Evolutionary conservation across 2,797 vertebrate genomes (phyloP).

Genomic region (Rhadinocentrus ornatus): DNA sequence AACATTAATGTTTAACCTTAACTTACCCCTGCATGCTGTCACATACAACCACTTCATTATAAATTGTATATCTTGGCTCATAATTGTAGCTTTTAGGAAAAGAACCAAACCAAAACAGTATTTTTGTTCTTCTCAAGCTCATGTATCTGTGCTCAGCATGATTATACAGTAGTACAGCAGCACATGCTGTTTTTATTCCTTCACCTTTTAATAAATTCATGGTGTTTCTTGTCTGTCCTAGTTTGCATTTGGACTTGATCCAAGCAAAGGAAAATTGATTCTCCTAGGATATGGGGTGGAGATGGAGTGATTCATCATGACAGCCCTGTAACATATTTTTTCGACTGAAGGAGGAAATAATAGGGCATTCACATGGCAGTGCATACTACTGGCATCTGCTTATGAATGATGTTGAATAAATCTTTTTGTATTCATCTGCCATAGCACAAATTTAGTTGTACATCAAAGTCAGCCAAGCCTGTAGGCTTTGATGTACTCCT

Average conservation of each 20-base stretch:
- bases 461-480: conserved; percentile 58
- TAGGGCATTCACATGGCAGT: conserved; percentile 52
- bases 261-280: conserved; percentile 34
- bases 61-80: conserved; percentile 27
- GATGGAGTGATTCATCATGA: conserved; percentile 26
- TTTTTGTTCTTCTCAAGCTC: background rate
- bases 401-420: conserved; percentile 51
- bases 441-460: conserved; percentile 57
- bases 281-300: conserved; percentile 12
- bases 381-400: conserved; percentile 67
- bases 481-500: conserved; percentile 60
- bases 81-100: conserved; percentile 4
- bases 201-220: conserved; percentile 42
- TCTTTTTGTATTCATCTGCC: conserved; percentile 57
- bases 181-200: conserved; percentile 37
- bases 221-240: conserved; percentile 28
- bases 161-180: conserved; percentile 36
- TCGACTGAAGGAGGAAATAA: conserved; percentile 57
- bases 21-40: conserved; percentile 19
- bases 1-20: conserved; percentile 40
- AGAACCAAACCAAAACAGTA: background rate
- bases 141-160: conserved; percentile 7
- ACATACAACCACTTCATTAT: conserved; percentile 4
- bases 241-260: conserved; percentile 46
- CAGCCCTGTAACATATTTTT: conserved; percentile 33